Percentiles rank a stretch among this genome's conserved stretches.
phyloP scores from a whole-genome alignment of 1,140 invertebrate species.

The Heliconius hermathena region DNA sequence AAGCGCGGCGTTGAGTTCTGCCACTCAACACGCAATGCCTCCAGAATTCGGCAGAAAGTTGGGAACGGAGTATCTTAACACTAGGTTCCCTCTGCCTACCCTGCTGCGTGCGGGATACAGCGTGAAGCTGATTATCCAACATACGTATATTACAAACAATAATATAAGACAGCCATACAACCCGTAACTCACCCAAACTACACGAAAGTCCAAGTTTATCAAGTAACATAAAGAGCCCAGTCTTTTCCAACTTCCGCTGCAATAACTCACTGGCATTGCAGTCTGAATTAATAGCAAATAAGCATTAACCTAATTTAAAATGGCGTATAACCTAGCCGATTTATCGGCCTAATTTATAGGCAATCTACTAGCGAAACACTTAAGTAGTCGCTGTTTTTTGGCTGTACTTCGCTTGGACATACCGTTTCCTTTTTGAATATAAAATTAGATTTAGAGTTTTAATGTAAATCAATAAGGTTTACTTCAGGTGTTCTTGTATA shows the following conservation, averaged over 20 bases:
- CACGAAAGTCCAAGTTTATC: conserved; percentile 28
- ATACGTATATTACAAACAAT: neutral
- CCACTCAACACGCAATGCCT: too few species aligned
- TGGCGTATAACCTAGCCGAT: conserved; percentile 48
- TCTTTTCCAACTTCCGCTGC: conserved; percentile 35
- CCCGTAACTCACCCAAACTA: conserved; percentile 16
- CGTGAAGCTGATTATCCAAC: too few species aligned
- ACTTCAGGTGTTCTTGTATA: neutral
- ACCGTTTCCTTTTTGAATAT: neutral
- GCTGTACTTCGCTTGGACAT: conserved; percentile 16
- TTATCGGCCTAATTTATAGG: conserved; percentile 47
- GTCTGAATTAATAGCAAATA: conserved; percentile 47
- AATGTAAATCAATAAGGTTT: neutral
- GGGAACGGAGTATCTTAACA: too few species aligned
- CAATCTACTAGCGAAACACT: conserved; percentile 46
- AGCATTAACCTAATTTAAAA: conserved; percentile 55
- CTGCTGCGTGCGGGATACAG: too few species aligned
- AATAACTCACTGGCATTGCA: conserved; percentile 40
- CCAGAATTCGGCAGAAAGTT: too few species aligned
- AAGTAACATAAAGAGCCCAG: conserved; percentile 38
- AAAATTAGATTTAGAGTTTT: neutral
- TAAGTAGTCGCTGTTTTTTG: conserved; percentile 38
- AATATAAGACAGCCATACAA: neutral
- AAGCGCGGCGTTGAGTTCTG: too few species aligned
- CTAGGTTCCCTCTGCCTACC: too few species aligned